phyloP scores from a whole-genome alignment of 2,113 vertebrate genomes.

The Craseonycteris thonglongyai region DNA sequence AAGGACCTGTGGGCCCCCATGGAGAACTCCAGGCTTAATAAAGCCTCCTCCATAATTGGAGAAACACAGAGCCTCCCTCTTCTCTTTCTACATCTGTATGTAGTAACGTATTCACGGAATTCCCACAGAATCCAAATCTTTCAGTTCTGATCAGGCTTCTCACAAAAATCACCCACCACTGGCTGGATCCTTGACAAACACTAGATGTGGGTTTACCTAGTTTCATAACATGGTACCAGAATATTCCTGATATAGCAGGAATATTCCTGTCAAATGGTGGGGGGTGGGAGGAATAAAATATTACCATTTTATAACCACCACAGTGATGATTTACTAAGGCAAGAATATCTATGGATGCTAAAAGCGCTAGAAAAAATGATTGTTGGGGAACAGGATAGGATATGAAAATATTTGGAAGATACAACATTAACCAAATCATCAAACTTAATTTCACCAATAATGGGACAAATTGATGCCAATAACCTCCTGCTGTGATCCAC shows the following conservation, averaged over 20 bases:
- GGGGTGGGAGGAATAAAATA: rapidly evolving
- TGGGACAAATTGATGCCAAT: not conserved
- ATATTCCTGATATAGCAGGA: not conserved
- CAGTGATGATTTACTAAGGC: not conserved
- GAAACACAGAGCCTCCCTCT: not conserved
- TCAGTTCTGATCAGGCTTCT: not conserved
- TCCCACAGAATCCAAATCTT: not conserved
- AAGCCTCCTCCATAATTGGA: not conserved
- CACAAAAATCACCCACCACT: not conserved
- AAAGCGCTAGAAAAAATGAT: not conserved
- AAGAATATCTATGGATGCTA: not conserved
- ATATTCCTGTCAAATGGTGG: too few species aligned
- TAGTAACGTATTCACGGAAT: not conserved
- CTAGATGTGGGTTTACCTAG: not conserved
- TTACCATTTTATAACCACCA: not conserved
- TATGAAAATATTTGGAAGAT: not conserved
- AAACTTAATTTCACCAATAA: not conserved
- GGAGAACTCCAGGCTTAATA: not conserved
- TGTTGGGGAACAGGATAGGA: not conserved
- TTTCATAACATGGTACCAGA: not conserved
- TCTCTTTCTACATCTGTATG: rapidly evolving
- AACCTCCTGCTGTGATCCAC: not conserved
- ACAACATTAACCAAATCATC: not conserved
- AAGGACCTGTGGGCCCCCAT: not conserved
- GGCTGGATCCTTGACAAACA: not conserved